Evolutionary conservation across 2,888 invertebrate species (phyloP).

Genomic region (Aspidiotus rigidus): DNA sequence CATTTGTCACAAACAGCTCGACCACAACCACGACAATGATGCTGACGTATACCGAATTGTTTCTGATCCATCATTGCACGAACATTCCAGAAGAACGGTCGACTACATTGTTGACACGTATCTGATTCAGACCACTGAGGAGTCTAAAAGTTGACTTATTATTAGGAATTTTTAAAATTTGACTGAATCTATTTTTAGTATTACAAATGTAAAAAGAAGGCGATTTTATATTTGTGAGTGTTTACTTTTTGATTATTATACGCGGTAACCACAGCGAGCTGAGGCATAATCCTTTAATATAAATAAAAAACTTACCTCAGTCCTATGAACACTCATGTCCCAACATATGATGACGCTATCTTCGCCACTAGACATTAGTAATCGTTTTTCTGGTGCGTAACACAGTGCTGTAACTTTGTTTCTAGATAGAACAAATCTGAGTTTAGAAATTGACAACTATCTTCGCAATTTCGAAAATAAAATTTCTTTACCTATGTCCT

Average conservation of each 20-base stretch:
- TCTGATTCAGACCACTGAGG: constrained; percentile 94
- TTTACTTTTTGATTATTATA: too few species aligned
- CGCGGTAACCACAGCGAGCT: too few species aligned
- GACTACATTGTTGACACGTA: constrained; percentile 83
- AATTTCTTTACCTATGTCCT: constrained; percentile 66
- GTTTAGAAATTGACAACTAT: neutral
- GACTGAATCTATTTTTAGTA: too few species aligned
- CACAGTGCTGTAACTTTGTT: constrained; percentile 83
- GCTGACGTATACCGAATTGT: constrained; percentile 80
- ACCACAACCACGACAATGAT: constrained; percentile 89
- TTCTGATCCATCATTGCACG: constrained; percentile 97
- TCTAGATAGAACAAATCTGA: constrained; percentile 46
- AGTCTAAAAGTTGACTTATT: constrained; percentile 48
- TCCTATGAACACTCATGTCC: constrained; percentile 82
- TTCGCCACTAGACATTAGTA: constrained; percentile 81
- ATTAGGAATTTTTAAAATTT: too few species aligned
- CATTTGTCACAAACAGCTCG: constrained; percentile 91
- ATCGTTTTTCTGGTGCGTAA: constrained; percentile 69
- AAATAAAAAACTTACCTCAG: constrained; percentile 52
- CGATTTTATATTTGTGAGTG: too few species aligned
- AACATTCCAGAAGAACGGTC: constrained; percentile 99
- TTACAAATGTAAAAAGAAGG: too few species aligned
- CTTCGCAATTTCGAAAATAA: constrained; percentile 29
- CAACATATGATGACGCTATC: constrained; percentile 86
- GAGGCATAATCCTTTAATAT: constrained; percentile 9